Evolutionary conservation across 2,888 invertebrate genomes (phyloP), one percentile per base, ranked within the genome.

Genomic region (Caenorhabditis sulstoni): DNA sequence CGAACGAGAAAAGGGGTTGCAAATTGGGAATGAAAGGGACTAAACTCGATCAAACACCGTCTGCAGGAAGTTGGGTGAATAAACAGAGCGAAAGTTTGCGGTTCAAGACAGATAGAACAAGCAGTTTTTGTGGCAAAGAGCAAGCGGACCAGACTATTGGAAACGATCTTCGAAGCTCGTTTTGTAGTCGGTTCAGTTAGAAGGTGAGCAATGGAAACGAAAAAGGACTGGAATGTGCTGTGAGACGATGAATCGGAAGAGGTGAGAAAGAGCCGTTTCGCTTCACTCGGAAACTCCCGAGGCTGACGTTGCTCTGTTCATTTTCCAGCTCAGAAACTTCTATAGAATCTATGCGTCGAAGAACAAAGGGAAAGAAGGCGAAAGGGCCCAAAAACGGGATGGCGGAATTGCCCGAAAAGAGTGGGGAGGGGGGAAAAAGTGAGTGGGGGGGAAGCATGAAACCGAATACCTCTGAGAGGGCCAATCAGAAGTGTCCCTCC

Each of bases 161-260:
- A 52, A 66, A 29, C n/a, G 55, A 66, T 66, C 66, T 66, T 66
- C 57, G 66, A 66, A 66, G 66, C 53, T 66, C 66, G 20, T 53
- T 35, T 53, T 64, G 64, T 52, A 64, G 64, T 64, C 22, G 37
- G 23, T 12, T 12, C 7, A 14, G 41, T 14, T 3, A 41, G 41
- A 41, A 41, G 37, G n/a, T n/a, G n/a, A n/a, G n/a, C n/a, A n/a
- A n/a, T n/a, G n/a, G n/a, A n/a, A n/a, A n/a, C n/a, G 16, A 35
- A 55, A 55, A 37, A 35, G 20, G 18, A 57, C 41, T 14, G 23
- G 23, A 45, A 29, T 29, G 29, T 29, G 7, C 29, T 29, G 4
- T 3, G 29, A 3, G 29, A 29, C n/a, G n/a, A n/a, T n/a, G 29
- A 29, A 29, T 29, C 4, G 29, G 4, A 29, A 29, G 7, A 29